Evolutionary conservation across 2,797 vertebrate genomes (phyloP).

Genomic region (Acipenser ruthenus): DNA sequence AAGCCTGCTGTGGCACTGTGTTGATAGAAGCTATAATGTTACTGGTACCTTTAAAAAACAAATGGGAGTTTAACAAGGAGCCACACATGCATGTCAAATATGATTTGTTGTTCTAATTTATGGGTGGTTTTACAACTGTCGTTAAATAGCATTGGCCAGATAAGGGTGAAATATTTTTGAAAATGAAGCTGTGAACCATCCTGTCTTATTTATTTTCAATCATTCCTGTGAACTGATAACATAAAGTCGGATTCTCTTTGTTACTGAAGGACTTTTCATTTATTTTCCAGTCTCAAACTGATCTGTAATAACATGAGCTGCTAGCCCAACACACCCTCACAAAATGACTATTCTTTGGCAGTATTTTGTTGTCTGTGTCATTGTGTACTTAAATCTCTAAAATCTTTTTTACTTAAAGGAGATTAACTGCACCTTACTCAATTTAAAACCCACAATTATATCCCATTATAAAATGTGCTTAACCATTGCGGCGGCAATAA

Average conservation of each 20-base stretch:
- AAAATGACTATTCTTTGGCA: conserved; percentile 39
- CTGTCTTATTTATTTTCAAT: conserved; percentile 7
- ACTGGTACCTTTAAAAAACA: neutral
- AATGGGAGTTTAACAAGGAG: neutral
- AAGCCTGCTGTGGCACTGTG: too few relatives aligned
- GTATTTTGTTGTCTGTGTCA: conserved; percentile 25
- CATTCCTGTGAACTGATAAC: conserved; percentile 10
- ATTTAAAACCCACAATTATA: too few relatives aligned
- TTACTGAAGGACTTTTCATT: neutral
- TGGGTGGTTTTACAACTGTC: neutral
- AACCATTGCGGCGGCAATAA: too few relatives aligned
- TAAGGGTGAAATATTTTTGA: conserved; percentile 15
- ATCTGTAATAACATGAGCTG: conserved; percentile 23
- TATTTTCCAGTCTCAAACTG: conserved; percentile 17
- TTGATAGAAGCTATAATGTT: neutral
- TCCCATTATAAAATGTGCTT: too few relatives aligned
- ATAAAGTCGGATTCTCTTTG: neutral
- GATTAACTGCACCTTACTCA: too few relatives aligned
- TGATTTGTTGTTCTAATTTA: neutral
- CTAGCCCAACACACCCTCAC: conserved; percentile 28
- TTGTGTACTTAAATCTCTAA: too few relatives aligned
- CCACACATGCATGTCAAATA: neutral
- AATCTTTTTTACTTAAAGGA: too few relatives aligned
- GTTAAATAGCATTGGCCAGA: neutral
- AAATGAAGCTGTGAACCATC: conserved; percentile 17